Percentiles rank a stretch among this genome's conserved stretches.
Conservation (phyloP, 2,797 vertebrate genomes). For the Alcedo atthis region DNA sequence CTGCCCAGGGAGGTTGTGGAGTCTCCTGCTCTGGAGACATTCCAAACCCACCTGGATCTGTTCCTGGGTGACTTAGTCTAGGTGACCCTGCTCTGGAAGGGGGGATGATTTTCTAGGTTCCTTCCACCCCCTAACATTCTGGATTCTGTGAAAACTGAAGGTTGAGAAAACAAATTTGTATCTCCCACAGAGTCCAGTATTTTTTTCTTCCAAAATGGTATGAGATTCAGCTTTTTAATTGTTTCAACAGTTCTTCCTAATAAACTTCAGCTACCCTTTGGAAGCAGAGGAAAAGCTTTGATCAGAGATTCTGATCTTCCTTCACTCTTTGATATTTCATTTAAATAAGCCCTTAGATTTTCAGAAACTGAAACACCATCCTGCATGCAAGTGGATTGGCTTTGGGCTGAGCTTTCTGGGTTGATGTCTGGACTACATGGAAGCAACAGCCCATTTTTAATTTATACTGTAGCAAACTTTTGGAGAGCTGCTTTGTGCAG, state of each 20-base stretch:
- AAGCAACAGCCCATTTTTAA: background rate
- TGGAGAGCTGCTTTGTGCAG: background rate
- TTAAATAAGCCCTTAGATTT: conserved; percentile 4
- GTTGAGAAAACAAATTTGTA: background rate
- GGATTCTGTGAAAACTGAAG: background rate
- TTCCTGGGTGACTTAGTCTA: too few relatives aligned
- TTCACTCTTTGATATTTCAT: background rate
- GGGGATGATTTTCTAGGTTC: too few relatives aligned
- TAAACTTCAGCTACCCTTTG: background rate
- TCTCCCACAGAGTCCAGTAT: background rate
- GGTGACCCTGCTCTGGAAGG: too few relatives aligned
- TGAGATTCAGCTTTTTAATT: background rate
- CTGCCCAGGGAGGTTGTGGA: too few relatives aligned
- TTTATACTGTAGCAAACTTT: background rate
- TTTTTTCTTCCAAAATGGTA: background rate
- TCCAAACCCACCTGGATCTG: too few relatives aligned
- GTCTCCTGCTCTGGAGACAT: too few relatives aligned
- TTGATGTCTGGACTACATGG: background rate
- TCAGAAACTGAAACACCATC: background rate
- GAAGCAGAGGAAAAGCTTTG: background rate
- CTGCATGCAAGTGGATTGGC: background rate
- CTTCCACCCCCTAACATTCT: too few relatives aligned
- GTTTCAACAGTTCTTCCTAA: background rate
- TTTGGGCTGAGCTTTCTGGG: background rate
- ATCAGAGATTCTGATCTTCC: background rate